These are phyloP conservation scores for Euthynnus affinis DNA, from an alignment of 2,797 vertebrate species.

Conservation along the genomic window DNA sequence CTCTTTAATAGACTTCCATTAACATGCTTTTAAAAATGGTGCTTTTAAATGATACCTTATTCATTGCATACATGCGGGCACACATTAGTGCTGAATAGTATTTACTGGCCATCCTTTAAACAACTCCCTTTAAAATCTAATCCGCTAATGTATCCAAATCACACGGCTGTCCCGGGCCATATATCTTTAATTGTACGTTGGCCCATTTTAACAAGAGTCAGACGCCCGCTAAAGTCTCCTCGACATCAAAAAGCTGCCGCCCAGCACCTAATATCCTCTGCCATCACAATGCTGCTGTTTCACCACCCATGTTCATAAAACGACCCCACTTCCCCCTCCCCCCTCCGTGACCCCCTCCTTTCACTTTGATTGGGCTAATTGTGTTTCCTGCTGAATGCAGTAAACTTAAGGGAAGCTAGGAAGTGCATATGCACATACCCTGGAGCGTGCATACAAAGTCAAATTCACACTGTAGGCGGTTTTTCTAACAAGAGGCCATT, in stretches of 20 bases:
- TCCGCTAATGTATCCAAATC: constrained; percentile 85
- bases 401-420: constrained; percentile 79
- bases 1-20: constrained; percentile 77
- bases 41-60: constrained; percentile 67
- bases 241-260: constrained; percentile 82
- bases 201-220: constrained; percentile 83
- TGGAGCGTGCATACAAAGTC: constrained; percentile 73
- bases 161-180: constrained; percentile 78
- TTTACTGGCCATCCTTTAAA: constrained; percentile 80
- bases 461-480: constrained; percentile 76
- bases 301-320: constrained; percentile 84
- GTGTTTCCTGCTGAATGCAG: constrained; percentile 84
- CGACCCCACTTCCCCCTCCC: constrained; percentile 21
- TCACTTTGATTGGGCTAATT: constrained; percentile 86
- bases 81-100: constrained; percentile 69
- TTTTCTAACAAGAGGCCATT: constrained; percentile 81
- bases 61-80: constrained; percentile 54
- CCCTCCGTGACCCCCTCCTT: constrained; percentile 55
- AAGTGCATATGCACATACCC: constrained; percentile 72
- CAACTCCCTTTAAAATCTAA: constrained; percentile 81
- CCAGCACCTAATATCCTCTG: constrained; percentile 81
- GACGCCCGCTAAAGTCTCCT: constrained; percentile 67
- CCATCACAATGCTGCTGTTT: constrained; percentile 80
- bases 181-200: constrained; percentile 81
- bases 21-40: constrained; percentile 73